A percentile compares a stretch with the other conserved stretches of the same genome.
Evolutionary conservation across 2,888 invertebrate species (phyloP).

Genomic region (Mesochorus sp.): DNA sequence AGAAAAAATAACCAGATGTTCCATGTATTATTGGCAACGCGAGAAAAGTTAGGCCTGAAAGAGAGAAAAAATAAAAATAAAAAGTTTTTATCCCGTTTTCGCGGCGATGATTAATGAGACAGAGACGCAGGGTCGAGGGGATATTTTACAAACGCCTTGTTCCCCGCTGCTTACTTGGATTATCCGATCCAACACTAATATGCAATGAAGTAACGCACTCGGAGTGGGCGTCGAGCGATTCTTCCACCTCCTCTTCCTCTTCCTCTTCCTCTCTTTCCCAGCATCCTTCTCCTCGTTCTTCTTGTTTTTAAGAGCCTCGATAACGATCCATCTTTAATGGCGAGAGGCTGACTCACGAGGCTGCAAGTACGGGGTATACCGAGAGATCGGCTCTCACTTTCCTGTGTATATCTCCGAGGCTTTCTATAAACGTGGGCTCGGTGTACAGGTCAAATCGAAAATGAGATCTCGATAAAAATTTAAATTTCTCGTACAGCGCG

Average conservation of each 20-base stretch:
- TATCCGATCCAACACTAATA: constrained; percentile 48
- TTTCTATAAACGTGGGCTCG: constrained; percentile 17
- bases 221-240: constrained; percentile 58
- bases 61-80: not conserved
- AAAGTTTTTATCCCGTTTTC: constrained; percentile 32
- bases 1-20: constrained; percentile 50
- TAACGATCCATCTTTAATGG: constrained; percentile 64
- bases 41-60: too few relatives aligned
- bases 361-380: constrained; percentile 14
- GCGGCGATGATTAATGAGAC: constrained; percentile 54
- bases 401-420: not conserved
- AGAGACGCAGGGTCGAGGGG: constrained; percentile 33
- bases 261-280: constrained; percentile 3
- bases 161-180: not conserved
- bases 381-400: constrained; percentile 28
- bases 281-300: constrained; percentile 11
- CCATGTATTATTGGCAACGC: too few relatives aligned
- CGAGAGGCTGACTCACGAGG: constrained; percentile 65
- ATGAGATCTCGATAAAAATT: constrained; percentile 22
- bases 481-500: not conserved
- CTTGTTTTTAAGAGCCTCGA: constrained; percentile 49
- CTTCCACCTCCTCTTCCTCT: constrained; percentile 34
- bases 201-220: constrained; percentile 60
- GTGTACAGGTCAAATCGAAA: not conserved
- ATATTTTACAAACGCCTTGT: not conserved